phyloP scores from a whole-genome alignment of 2,113 vertebrate species.

The Python bivittatus region DNA sequence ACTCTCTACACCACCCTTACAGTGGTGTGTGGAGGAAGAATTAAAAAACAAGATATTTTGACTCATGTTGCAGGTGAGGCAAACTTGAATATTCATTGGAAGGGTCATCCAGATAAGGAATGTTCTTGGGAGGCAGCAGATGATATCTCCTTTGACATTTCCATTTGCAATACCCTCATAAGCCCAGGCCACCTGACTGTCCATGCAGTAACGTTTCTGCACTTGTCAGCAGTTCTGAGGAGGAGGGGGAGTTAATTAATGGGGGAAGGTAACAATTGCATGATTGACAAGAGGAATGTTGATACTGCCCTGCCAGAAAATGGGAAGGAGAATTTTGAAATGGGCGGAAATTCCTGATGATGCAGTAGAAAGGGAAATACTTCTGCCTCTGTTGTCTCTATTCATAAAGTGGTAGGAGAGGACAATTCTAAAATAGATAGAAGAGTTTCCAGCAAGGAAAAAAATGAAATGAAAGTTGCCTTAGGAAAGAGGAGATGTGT shows the following conservation, averaged over 20 bases:
- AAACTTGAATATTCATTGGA: not conserved
- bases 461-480: not conserved
- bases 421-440: not conserved
- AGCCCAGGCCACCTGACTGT: not conserved
- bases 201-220: not conserved
- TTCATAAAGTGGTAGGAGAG: not conserved
- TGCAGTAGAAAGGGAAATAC: not conserved
- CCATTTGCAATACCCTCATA: not conserved
- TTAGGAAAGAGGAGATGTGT: not conserved
- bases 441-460: not conserved
- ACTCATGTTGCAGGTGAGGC: not conserved
- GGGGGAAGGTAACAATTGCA: not conserved
- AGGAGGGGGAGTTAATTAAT: not conserved
- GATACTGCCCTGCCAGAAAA: not conserved
- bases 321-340: not conserved
- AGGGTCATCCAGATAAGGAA: not conserved
- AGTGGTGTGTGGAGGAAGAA: too few relatives aligned
- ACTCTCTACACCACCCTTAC: too few relatives aligned
- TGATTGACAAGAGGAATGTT: not conserved
- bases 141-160: not conserved
- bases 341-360: not conserved
- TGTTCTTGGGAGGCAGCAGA: not conserved
- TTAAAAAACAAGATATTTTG: not conserved
- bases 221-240: not conserved
- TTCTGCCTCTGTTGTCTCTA: not conserved